A percentile compares a stretch with the other conserved stretches of the same genome.
phyloP scores from a whole-genome alignment of 1,140 invertebrate genomes.

The Dolichoris vasculosae region DNA sequence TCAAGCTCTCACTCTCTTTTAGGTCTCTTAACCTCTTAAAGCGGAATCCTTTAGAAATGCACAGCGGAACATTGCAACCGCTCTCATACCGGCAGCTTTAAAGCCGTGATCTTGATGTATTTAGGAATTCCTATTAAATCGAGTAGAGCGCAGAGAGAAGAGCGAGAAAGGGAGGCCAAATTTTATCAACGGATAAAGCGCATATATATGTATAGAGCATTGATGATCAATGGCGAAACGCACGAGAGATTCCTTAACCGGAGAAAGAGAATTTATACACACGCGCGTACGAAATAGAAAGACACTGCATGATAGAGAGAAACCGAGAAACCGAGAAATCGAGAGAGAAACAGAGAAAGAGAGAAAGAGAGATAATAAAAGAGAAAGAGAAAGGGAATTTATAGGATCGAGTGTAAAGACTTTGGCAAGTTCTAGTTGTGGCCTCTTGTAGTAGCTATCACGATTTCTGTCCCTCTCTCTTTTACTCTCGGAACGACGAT shows the following conservation, averaged over 20 bases:
- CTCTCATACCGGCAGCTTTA: not conserved
- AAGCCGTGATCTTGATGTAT: conserved; percentile 46
- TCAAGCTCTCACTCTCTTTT: conserved; percentile 17
- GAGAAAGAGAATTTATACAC: too few relatives aligned
- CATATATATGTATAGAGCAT: not conserved
- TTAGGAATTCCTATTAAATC: conserved; percentile 50
- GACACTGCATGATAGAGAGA: not conserved
- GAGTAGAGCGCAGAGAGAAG: not conserved
- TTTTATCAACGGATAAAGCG: conserved; percentile 43
- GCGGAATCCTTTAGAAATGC: conserved; percentile 15
- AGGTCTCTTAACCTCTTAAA: conserved; percentile 24
- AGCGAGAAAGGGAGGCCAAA: conserved; percentile 17
- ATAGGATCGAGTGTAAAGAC: not conserved
- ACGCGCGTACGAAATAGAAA: not conserved
- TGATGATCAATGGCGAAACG: conserved; percentile 1
- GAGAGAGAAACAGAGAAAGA: not conserved
- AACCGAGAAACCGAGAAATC: not conserved
- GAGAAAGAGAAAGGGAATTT: not conserved
- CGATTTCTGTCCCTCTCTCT: conserved; percentile 10
- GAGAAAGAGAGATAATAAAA: not conserved
- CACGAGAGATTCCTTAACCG: not conserved
- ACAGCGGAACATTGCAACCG: not conserved
- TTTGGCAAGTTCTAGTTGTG: not conserved
- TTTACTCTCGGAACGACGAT: not conserved
- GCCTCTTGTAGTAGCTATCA: not conserved